Evolutionary conservation across 1,140 invertebrate species (phyloP).

Genomic region (Ericerus pela): DNA sequence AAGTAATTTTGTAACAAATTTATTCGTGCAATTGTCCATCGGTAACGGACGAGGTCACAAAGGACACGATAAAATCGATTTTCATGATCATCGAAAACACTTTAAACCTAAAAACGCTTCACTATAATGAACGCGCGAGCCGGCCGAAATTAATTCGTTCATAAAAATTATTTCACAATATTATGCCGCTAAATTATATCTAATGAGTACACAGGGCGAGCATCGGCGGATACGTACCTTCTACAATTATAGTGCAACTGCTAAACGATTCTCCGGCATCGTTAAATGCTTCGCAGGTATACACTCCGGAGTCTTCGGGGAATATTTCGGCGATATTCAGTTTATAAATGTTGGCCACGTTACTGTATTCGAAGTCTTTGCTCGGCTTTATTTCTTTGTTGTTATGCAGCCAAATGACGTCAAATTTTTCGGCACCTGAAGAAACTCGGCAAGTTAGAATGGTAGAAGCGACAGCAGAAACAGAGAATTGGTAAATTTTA

Average conservation of each 20-base stretch:
- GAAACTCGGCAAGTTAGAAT: no score
- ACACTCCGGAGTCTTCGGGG: constrained; percentile 83
- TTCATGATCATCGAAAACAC: neutral
- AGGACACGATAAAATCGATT: neutral
- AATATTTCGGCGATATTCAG: constrained; percentile 85
- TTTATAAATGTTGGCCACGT: constrained; percentile 78
- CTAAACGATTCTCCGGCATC: constrained; percentile 85
- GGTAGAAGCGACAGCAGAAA: no score
- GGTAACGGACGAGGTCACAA: neutral
- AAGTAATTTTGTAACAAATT: neutral
- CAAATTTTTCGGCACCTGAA: constrained; percentile 62
- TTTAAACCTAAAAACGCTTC: constrained; percentile 8
- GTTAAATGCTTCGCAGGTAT: constrained; percentile 93
- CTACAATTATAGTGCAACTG: constrained; percentile 69
- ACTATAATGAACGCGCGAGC: neutral
- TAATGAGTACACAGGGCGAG: neutral
- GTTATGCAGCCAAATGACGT: constrained; percentile 89
- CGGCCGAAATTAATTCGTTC: no score
- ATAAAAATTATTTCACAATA: no score
- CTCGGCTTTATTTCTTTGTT: constrained; percentile 92
- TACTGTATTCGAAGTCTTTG: constrained; percentile 88
- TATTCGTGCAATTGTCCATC: neutral
- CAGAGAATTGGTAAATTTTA: no score
- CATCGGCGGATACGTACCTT: constrained; percentile 37
- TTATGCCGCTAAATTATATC: no score